Base-by-base conservation (phyloP, 2,888 invertebrate species). In the Boloria euphrosyne region DNA sequence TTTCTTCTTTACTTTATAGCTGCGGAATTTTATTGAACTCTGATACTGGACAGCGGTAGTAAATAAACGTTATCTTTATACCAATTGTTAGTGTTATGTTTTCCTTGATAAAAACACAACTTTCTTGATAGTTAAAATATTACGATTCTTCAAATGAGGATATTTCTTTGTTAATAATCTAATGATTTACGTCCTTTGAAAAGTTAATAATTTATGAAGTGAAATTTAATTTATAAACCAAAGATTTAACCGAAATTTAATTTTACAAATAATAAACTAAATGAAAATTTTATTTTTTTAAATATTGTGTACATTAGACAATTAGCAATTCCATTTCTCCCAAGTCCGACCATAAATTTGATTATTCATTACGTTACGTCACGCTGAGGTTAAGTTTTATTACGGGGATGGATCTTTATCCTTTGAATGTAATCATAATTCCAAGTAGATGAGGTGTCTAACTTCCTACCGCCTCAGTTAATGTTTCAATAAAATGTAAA, bases 401-500 rank as follows among this genome's bases (percentile, higher is more conserved):
- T 62, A 66, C 43, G 27, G 47, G 14, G 58, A 59, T 64, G 54
- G 50, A 54, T 62, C 57, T 59, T 62, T 65, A 47, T 62, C 53
- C 58, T 50, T 53, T 44, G 44, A 61, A 38, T 58, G 65, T 65
- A 52, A 58, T 62, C 57, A 55, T 55, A 60, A 71, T 66, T 59
- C 63, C 44, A 55, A 47, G 61, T 52, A 63, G 31, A 65, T 50
- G 61, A 66, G 62, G 55, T 66, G 55, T 64, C 64, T 70, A 68
- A 70, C 66, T 68, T 58, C 47, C 51, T 54, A 52, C 27, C n/a
- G n/a, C 46, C 50, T 13, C 31, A 18, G 49, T 61, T 66, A 50
- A 43, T 27, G 43, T 50, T 38, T 10, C 27, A 61, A 61, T 66
- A 66, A 66, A 66, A 61, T 5, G 13, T 49, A 47, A 38, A 38